A percentile compares a stretch with the other conserved stretches of the same genome.
Evolutionary conservation across 2,888 invertebrate genomes (phyloP).

Genomic region (Nezara viridula): DNA sequence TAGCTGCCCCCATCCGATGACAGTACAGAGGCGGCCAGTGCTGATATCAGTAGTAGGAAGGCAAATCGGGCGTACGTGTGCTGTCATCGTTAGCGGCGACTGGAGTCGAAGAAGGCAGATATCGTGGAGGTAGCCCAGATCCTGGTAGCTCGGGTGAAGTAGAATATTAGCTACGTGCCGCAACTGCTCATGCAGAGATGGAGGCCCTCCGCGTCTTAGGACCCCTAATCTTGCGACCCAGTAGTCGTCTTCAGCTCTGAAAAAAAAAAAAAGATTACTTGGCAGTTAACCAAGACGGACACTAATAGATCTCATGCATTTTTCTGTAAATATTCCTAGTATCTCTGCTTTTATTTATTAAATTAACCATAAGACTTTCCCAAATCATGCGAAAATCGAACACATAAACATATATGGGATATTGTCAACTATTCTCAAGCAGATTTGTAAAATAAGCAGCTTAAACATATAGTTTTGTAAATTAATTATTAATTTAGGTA

Average conservation of each 20-base stretch:
- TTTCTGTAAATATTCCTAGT: no score
- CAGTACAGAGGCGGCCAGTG: slow-evolving; percentile 80
- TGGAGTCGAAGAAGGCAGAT: slow-evolving; percentile 79
- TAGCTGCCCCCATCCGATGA: slow-evolving; percentile 86
- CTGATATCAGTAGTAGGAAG: slow-evolving; percentile 74
- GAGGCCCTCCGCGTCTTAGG: slow-evolving; percentile 78
- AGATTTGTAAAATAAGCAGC: no score
- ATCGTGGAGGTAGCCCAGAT: slow-evolving; percentile 84
- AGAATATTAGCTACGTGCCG: slow-evolving; percentile 77
- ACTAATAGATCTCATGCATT: no score
- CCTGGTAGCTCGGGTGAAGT: slow-evolving; percentile 81
- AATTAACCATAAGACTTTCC: no score
- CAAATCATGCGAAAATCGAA: no score
- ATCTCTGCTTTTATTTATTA: no score
- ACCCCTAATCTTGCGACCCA: slow-evolving; percentile 88
- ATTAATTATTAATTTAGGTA: no score
- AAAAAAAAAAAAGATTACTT: not conserved
- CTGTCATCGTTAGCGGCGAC: slow-evolving; percentile 73
- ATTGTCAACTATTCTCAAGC: no score
- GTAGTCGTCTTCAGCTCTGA: slow-evolving; percentile 79
- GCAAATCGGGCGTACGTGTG: slow-evolving; percentile 77
- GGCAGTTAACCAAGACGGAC: no score
- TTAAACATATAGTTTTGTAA: no score
- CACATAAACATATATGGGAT: no score
- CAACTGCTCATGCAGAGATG: slow-evolving; percentile 83